These are phyloP conservation scores for Aramus guarauna DNA, from an alignment of 2,113 vertebrate genomes.

Conservation along the genomic window DNA sequence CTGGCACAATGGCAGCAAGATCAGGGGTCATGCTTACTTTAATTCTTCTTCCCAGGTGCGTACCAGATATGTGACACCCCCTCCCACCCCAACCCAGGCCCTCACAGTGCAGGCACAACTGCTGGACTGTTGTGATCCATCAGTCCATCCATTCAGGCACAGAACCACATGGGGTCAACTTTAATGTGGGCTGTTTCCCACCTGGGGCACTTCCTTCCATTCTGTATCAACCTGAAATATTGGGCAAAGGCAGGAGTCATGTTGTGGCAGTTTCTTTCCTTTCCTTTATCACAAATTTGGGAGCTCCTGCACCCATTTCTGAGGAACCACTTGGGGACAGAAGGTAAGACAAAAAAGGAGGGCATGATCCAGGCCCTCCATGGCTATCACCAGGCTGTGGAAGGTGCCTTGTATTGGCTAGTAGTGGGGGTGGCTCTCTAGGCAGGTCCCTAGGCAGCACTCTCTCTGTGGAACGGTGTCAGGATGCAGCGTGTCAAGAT, in stretches of 20 bases:
- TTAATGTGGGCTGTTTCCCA: background rate
- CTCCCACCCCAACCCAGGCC: background rate
- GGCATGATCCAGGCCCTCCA: background rate
- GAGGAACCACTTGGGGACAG: background rate
- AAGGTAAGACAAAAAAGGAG: background rate
- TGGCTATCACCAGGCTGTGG: background rate
- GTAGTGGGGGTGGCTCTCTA: background rate
- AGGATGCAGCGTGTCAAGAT: background rate
- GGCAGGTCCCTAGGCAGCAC: background rate
- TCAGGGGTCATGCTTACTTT: background rate
- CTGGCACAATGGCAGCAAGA: background rate
- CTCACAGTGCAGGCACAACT: background rate
- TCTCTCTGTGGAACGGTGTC: background rate
- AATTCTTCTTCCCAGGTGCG: background rate
- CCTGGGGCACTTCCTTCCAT: background rate
- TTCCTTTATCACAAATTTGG: background rate
- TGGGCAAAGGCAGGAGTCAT: background rate
- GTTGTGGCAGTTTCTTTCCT: background rate
- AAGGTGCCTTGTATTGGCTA: background rate
- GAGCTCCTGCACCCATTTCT: background rate
- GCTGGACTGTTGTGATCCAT: background rate
- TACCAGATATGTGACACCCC: background rate
- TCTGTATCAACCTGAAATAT: background rate
- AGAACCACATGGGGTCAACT: background rate
- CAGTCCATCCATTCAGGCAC: background rate